phyloP scores from a whole-genome alignment of 2,797 vertebrate genomes.

The Adelosebastes latens region DNA sequence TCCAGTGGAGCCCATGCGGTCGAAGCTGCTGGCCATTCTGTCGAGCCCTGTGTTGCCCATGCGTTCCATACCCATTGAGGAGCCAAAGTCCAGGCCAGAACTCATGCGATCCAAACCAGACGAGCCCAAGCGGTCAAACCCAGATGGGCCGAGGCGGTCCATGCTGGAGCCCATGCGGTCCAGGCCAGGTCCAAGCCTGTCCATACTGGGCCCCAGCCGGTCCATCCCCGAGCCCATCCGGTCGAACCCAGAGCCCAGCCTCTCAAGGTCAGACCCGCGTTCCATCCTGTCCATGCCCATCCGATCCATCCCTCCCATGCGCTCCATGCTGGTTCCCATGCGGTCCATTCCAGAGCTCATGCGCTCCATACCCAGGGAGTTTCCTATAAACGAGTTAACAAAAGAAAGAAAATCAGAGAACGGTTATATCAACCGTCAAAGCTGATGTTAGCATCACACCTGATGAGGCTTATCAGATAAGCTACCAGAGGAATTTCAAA shows the following conservation, averaged over 20 bases:
- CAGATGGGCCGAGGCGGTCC: slow-evolving; percentile 89
- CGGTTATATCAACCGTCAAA: background rate
- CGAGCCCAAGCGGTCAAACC: slow-evolving; percentile 88
- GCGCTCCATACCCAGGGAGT: slow-evolving; percentile 85
- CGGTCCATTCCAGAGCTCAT: slow-evolving; percentile 86
- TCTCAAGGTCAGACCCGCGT: slow-evolving; percentile 88
- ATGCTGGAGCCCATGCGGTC: slow-evolving; percentile 91
- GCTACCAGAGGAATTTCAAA: slow-evolving; percentile 2
- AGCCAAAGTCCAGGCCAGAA: slow-evolving; percentile 88
- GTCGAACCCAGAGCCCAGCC: slow-evolving; percentile 87
- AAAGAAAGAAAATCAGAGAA: background rate
- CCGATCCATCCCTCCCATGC: slow-evolving; percentile 89
- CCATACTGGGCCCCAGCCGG: slow-evolving; percentile 89
- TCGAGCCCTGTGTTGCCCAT: slow-evolving; percentile 89
- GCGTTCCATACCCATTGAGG: slow-evolving; percentile 91
- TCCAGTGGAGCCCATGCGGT: slow-evolving; percentile 78
- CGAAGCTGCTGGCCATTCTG: slow-evolving; percentile 87
- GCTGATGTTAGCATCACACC: background rate
- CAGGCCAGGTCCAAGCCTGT: slow-evolving; percentile 85
- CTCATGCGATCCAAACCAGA: slow-evolving; percentile 91
- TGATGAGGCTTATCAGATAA: background rate
- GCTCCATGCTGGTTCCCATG: slow-evolving; percentile 88
- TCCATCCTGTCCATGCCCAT: slow-evolving; percentile 93
- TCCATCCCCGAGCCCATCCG: slow-evolving; percentile 91
- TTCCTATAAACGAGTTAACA: slow-evolving; percentile 74